Evolutionary conservation across 2,888 invertebrate genomes (phyloP).

Genomic region (Agrypnus murinus): DNA sequence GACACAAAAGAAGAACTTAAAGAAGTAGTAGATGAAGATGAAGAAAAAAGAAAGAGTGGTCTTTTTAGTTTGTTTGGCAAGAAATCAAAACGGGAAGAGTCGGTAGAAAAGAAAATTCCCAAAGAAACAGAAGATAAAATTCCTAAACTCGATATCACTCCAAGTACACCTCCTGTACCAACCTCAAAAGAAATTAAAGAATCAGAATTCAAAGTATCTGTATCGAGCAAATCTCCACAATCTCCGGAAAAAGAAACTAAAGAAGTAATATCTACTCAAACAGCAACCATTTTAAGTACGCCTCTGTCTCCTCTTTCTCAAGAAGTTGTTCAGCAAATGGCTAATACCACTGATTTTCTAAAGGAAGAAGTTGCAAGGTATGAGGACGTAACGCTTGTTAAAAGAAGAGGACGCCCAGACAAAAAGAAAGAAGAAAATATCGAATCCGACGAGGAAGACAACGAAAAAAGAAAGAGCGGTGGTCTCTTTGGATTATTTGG

Average conservation of each 20-base stretch:
- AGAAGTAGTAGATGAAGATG: neutral
- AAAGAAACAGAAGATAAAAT: too few relatives aligned
- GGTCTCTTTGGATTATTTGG: slow-evolving; percentile 57
- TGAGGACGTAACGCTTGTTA: slow-evolving; percentile 38
- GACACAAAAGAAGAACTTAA: too few relatives aligned
- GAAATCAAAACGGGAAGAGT: too few relatives aligned
- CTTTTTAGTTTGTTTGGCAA: too few relatives aligned
- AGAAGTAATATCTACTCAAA: neutral
- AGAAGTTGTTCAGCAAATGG: slow-evolving; percentile 36
- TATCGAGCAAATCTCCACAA: too few relatives aligned
- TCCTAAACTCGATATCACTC: too few relatives aligned
- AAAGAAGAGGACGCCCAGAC: neutral
- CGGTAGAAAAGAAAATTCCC: neutral
- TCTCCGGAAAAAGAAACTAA: slow-evolving; percentile 45
- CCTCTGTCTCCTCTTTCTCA: slow-evolving; percentile 28
- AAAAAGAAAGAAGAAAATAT: slow-evolving; percentile 3
- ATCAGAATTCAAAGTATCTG: too few relatives aligned
- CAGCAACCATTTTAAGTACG: neutral
- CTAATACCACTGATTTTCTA: slow-evolving; percentile 23
- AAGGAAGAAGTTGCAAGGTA: slow-evolving; percentile 31
- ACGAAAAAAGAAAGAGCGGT: slow-evolving; percentile 53
- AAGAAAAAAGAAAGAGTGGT: too few relatives aligned
- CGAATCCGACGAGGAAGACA: slow-evolving; percentile 45
- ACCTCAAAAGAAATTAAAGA: too few relatives aligned
- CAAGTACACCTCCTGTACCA: too few relatives aligned